These are phyloP conservation scores for Schlechtendalia chinensis DNA, from an alignment of 1,140 invertebrate genomes.

Conservation along the genomic window DNA sequence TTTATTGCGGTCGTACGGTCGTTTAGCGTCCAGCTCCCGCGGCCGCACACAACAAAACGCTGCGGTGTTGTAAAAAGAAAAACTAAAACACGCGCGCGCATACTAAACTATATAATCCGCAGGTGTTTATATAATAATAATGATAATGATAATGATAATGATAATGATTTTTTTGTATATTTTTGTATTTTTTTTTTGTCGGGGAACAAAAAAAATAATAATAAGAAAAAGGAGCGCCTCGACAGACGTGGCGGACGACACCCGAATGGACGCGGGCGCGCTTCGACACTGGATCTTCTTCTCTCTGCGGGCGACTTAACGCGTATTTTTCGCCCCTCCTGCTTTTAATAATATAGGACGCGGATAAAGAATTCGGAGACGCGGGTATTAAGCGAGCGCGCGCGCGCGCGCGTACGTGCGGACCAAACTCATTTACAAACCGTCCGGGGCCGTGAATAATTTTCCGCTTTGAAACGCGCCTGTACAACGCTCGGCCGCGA, in stretches of 20 bases:
- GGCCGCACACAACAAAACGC: background rate
- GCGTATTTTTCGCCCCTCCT: too few relatives aligned
- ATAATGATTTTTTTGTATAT: background rate
- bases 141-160: slow-evolving; percentile 20
- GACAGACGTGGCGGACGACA: slow-evolving; percentile 44
- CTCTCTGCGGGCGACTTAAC: slow-evolving; percentile 41
- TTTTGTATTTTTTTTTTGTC: background rate
- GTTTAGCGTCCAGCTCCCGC: slow-evolving; percentile 22
- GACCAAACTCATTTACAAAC: slow-evolving; percentile 23
- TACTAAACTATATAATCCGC: too few relatives aligned
- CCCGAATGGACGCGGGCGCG: background rate
- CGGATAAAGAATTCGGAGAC: background rate
- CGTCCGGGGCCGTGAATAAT: slow-evolving; percentile 7
- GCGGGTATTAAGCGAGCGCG: background rate
- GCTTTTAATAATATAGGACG: background rate
- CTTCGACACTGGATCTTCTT: slow-evolving; percentile 28
- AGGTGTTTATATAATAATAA: slow-evolving; percentile 27
- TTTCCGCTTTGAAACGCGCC: background rate
- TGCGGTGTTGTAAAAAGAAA: slow-evolving; percentile 21
- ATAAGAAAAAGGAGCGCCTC: slow-evolving; percentile 34
- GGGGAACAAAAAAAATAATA: background rate
- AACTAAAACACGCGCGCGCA: background rate
- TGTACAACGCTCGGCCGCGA: background rate
- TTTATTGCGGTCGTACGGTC: slow-evolving; percentile 38
- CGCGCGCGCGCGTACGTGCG: too few relatives aligned